phyloP scores from a whole-genome alignment of 2,113 vertebrate genomes.

The Sus scrofa region T2T-Sscrofa CM000827.6:63400001-63400500 shows the following conservation, averaged over 20 bases:
- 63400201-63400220: background rate
- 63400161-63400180: background rate
- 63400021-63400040: background rate
- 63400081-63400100: background rate
- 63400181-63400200: background rate
- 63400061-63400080: background rate
- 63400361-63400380: background rate
- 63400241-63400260: background rate
- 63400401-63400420: constrained; percentile 29
- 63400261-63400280: background rate
- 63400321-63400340: background rate
- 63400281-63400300: background rate
- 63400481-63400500: background rate
- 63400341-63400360: background rate
- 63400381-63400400: background rate
- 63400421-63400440: background rate
- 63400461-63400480: background rate
- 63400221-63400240: background rate
- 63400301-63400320: background rate
- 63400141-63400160: background rate
- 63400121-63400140: background rate
- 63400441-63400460: constrained; percentile 44
- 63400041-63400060: background rate
- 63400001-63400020: background rate
- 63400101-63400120: background rate